Evolutionary conservation across 2,113 vertebrate genomes (phyloP).

Genomic region (Gobiocypris rarus): DNA sequence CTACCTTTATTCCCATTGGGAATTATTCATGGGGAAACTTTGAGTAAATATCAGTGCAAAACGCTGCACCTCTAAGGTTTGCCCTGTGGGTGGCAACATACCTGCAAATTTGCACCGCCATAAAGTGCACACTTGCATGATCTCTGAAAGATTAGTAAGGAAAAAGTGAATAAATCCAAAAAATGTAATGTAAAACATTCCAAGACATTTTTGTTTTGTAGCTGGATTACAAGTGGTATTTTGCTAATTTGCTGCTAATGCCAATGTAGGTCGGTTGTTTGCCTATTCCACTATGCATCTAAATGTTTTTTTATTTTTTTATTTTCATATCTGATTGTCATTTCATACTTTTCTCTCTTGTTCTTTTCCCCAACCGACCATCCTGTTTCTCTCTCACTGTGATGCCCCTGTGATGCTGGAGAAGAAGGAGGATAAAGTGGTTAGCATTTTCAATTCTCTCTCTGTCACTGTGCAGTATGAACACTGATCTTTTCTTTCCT

Average conservation of each 20-base stretch:
- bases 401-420: conserved; percentile 34
- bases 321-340: neutral
- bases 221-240: neutral
- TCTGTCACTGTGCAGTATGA: neutral
- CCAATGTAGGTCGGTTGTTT: neutral
- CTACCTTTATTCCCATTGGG: conserved; percentile 16
- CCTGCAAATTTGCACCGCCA: conserved; percentile 21
- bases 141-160: neutral
- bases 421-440: conserved; percentile 54
- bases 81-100: conserved; percentile 45
- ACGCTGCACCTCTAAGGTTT: conserved; percentile 25
- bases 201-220: neutral
- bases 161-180: neutral
- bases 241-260: neutral
- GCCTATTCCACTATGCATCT: neutral
- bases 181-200: neutral
- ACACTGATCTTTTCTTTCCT: neutral
- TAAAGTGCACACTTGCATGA: neutral
- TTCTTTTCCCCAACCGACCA: conserved; percentile 2
- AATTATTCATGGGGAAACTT: conserved; percentile 8
- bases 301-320: neutral
- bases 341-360: conserved; percentile 5
- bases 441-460: conserved; percentile 39
- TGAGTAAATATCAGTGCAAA: neutral
- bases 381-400: conserved; percentile 27